Conservation (phyloP, 2,888 invertebrate genomes). For the Oscheius sp. region DNA sequence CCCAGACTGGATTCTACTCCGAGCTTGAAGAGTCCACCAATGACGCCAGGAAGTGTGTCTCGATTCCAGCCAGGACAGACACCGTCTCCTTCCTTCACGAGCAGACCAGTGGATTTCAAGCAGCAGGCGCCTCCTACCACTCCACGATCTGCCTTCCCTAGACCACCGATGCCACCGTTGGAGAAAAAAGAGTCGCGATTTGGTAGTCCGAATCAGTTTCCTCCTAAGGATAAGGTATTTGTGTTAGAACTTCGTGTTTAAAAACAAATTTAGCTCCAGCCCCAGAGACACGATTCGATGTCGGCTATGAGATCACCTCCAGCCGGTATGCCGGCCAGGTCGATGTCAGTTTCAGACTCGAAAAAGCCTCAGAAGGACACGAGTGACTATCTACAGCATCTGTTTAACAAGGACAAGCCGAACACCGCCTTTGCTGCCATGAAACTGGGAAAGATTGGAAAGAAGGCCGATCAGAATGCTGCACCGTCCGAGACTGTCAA, state of each 20-base stretch:
- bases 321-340: not conserved
- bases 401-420: not conserved
- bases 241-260: too few relatives aligned
- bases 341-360: not conserved
- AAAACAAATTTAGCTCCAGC: not conserved
- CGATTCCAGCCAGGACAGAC: not conserved
- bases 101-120: not conserved
- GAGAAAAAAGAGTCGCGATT: not conserved
- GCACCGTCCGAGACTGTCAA: not conserved
- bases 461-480: not conserved
- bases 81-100: constrained; percentile 1
- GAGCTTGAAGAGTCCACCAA: constrained; percentile 32
- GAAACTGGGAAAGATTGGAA: constrained; percentile 14
- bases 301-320: constrained; percentile 18
- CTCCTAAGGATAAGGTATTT: not conserved
- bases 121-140: not conserved
- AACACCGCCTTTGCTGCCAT: not conserved
- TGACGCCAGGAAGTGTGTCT: constrained; percentile 16
- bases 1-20: constrained; percentile 16
- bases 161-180: not conserved
- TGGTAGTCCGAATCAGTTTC: not conserved
- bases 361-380: constrained; percentile 7
- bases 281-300: constrained; percentile 28
- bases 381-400: not conserved
- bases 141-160: not conserved